These are phyloP conservation scores for Sycophila texana DNA, from an alignment of 2,888 invertebrate species.

Conservation along the genomic window DNA sequence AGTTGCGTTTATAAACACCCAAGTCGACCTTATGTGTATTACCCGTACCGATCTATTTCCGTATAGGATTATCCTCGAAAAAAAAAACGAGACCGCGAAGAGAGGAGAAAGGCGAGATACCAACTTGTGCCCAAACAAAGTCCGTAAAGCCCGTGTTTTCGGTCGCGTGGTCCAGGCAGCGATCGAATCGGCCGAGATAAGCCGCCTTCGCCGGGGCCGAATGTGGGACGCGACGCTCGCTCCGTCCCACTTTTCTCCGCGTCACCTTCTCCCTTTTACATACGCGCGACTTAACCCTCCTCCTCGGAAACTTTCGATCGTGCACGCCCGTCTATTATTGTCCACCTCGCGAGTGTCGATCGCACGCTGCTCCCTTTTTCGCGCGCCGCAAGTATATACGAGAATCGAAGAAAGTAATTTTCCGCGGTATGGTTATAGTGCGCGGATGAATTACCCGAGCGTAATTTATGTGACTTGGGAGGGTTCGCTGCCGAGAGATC, in stretches of 20 bases:
- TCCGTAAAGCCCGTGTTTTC: background rate
- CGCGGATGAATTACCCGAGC: background rate
- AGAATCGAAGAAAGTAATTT: conserved; percentile 33
- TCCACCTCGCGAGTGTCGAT: conserved; percentile 18
- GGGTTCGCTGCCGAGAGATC: background rate
- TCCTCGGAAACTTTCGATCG: background rate
- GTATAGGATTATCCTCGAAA: background rate
- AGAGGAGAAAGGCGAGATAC: background rate
- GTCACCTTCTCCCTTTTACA: background rate
- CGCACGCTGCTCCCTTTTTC: background rate
- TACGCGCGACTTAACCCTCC: background rate
- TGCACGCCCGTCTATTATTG: conserved; percentile 32
- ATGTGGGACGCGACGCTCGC: conserved; percentile 27
- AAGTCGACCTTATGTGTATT: background rate
- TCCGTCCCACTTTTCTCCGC: conserved; percentile 41
- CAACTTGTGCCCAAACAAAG: conserved; percentile 1
- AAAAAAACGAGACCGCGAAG: background rate
- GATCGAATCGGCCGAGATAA: background rate
- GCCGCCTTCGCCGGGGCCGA: conserved; percentile 1
- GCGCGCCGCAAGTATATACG: background rate
- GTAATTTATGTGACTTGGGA: conserved; percentile 30
- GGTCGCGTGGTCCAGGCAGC: background rate
- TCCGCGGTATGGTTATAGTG: conserved; percentile 31
- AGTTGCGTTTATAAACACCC: no score
- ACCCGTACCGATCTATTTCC: conserved; percentile 4